These are phyloP conservation scores for Chaetops frenatus DNA, from an alignment of 2,113 vertebrate genomes.

Conservation along the genomic window DNA sequence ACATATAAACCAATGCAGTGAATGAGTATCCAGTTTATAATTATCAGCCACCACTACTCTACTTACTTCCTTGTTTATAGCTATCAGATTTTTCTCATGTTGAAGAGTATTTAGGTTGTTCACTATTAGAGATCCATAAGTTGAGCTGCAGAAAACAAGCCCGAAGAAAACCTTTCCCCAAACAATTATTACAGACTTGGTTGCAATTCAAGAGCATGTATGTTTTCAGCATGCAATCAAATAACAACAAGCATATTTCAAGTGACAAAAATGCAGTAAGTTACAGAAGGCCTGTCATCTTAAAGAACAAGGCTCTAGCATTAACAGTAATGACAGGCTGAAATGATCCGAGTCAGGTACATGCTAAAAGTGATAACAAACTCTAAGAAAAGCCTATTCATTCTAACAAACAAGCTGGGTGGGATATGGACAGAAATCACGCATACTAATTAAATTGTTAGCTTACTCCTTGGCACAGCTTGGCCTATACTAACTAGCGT, in stretches of 20 bases:
- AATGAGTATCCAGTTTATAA: background rate
- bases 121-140: background rate
- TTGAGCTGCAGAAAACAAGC: background rate
- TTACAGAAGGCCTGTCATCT: background rate
- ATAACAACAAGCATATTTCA: background rate
- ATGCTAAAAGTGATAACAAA: background rate
- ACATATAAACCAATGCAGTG: background rate
- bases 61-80: background rate
- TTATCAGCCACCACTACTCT: background rate
- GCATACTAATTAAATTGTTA: background rate
- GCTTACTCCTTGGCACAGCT: background rate
- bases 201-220: background rate
- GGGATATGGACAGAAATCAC: background rate
- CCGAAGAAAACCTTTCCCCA: background rate
- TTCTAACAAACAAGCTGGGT: background rate
- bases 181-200: background rate
- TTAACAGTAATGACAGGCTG: background rate
- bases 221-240: background rate
- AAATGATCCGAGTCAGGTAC: accelerated
- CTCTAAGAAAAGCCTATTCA: background rate
- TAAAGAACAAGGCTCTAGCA: background rate
- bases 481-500: background rate
- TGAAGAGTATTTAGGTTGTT: background rate
- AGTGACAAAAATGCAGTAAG: background rate
- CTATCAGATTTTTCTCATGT: background rate